Conservation (phyloP, 2,797 vertebrate species). For the Fratercula arctica region DNA sequence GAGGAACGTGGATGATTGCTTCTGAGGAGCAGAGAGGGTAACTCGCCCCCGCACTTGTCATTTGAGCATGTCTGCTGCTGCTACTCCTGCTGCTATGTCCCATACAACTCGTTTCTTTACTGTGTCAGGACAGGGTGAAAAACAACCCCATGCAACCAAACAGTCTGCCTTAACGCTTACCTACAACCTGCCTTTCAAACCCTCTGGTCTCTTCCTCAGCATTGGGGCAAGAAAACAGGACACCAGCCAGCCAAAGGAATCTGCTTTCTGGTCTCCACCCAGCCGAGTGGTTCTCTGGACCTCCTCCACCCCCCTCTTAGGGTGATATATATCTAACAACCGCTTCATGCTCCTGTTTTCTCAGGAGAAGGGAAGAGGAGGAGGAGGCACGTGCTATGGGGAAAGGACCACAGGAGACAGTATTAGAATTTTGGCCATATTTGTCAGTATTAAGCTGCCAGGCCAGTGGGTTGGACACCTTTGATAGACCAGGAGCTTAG, state of each 20-base stretch:
- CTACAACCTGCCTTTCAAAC: conserved; percentile 75
- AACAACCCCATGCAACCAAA: conserved; percentile 78
- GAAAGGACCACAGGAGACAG: conserved; percentile 37
- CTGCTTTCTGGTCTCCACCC: conserved; percentile 41
- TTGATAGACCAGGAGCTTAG: background rate
- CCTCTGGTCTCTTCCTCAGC: conserved; percentile 72
- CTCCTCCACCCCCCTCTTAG: background rate
- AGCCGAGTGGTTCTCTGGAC: background rate
- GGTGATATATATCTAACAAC: background rate
- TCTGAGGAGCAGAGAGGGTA: conserved; percentile 61
- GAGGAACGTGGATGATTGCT: conserved; percentile 46
- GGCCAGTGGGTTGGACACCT: background rate
- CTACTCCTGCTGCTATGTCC: conserved; percentile 87
- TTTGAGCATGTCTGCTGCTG: conserved; percentile 87
- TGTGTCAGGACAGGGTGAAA: conserved; percentile 80
- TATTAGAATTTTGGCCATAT: conserved; percentile 61
- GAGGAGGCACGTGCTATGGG: background rate
- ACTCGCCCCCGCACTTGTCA: conserved; percentile 65
- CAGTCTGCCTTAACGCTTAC: conserved; percentile 88
- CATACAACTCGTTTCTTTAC: conserved; percentile 77
- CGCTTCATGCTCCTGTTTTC: background rate
- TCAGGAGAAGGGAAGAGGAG: background rate
- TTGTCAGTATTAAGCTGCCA: conserved; percentile 74
- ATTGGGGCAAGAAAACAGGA: conserved; percentile 63
- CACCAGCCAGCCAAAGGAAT: conserved; percentile 54